Evolutionary conservation across 2,888 invertebrate species (phyloP).

Genomic region (Neria commutata): DNA sequence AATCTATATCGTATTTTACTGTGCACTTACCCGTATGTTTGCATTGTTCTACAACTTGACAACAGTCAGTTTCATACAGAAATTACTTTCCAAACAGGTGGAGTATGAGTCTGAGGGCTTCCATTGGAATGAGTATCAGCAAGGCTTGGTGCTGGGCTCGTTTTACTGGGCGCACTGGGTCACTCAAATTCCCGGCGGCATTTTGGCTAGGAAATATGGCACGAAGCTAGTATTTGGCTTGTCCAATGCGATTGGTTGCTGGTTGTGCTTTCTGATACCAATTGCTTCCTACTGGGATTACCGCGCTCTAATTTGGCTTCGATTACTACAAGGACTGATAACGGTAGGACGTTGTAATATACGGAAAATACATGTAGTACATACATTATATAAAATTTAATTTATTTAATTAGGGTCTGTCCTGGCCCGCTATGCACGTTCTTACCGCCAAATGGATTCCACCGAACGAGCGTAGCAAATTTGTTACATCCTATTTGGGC

Average conservation of each 20-base stretch:
- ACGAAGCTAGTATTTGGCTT: conserved; percentile 75
- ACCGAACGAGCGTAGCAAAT: conserved; percentile 76
- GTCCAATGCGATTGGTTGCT: conserved; percentile 68
- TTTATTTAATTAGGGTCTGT: conserved; percentile 64
- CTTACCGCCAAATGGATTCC: conserved; percentile 84
- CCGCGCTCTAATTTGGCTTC: conserved; percentile 65
- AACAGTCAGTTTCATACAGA: no score
- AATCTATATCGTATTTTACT: no score
- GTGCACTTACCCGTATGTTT: no score
- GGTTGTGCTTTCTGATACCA: conserved; percentile 72
- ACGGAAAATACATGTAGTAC: no score
- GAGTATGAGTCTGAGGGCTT: conserved; percentile 58
- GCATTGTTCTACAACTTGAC: no score
- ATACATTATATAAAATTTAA: no score
- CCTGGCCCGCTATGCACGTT: conserved; percentile 80
- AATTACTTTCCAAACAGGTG: conserved; percentile 36
- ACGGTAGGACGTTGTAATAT: conserved; percentile 72
- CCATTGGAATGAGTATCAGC: conserved; percentile 71
- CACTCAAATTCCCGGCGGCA: conserved; percentile 75
- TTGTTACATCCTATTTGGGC: conserved; percentile 70
- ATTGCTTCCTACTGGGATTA: conserved; percentile 67
- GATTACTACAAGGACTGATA: conserved; percentile 73
- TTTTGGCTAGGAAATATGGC: conserved; percentile 72
- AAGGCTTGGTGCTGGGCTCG: conserved; percentile 69
- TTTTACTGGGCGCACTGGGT: conserved; percentile 78